Evolutionary conservation across 2,113 vertebrate species (phyloP), one percentile per base, ranked within the genome.

Genomic region (Clarias gariepinus): DNA sequence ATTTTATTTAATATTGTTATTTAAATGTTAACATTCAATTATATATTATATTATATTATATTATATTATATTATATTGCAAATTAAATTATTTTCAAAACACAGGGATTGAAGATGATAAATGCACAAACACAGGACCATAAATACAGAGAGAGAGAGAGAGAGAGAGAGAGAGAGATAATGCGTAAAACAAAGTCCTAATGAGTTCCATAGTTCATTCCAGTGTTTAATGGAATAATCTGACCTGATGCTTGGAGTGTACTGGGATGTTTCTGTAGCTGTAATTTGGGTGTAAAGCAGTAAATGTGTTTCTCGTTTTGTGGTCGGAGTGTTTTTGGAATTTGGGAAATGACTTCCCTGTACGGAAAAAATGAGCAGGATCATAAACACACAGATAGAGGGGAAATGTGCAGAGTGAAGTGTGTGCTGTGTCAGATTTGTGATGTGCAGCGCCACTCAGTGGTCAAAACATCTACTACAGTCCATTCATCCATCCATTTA

Each of bases 301-400:
- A n/a, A n/a, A 28, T 28, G 74, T 55, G 73, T 16, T 76, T n/a
- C 23, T 77, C 74, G 25, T 53, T n/a, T 28, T 4, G 47, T 2
- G 5, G 23, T 77, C 1, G 28, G 71, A 33, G 36, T 77, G 74
- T 77, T 77, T 77, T 4, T 58, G 76, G 53, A 79, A 79, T 58
- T 58, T 57, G 53, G 16, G 9, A 79, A 78, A 78, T 28, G 25
- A 55, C n/a, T 79, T 57, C 57, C 76, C 76, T 79, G 76, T 19
- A 30, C 3, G n/a, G 53, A 79, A 79, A 77, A 79, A 71, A 18
- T 41, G 79, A 61, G 52, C 53, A 84, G 83, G 55, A 58, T 81
- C 33, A 21, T 63, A 61, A 41, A 61, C 47, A 41, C 55, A 63
- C 30, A 15, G 79, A 77, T 9, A 28, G 53, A 60, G 36, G 21